Conservation (phyloP, 2,888 invertebrate species). For the Chorisops tibialis region DNA sequence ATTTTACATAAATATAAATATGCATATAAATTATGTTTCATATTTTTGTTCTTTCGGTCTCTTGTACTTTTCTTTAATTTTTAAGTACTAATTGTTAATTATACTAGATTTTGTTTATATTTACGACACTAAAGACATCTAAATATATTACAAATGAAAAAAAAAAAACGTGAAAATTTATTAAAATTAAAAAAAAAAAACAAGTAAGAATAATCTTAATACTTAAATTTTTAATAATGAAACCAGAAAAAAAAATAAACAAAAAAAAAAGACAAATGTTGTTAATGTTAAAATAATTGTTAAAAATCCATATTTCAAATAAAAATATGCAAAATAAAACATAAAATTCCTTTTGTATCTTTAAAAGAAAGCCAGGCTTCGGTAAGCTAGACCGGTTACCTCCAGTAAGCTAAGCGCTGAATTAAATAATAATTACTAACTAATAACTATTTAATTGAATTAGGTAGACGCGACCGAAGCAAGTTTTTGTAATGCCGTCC, state of each 20-base stretch:
- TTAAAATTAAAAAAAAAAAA: conserved; percentile 13
- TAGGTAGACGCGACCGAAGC: too few species aligned
- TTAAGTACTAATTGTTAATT: conserved; percentile 12
- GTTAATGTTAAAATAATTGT: conserved; percentile 54
- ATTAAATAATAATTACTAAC: too few species aligned
- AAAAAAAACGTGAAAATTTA: neutral
- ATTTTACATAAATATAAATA: too few species aligned
- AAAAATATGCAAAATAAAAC: conserved; percentile 37
- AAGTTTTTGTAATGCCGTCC: too few species aligned
- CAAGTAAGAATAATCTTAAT: conserved; percentile 14
- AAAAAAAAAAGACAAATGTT: conserved; percentile 42
- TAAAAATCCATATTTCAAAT: conserved; percentile 47
- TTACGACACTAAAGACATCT: conserved; percentile 1
- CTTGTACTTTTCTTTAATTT: neutral
- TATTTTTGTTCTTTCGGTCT: conserved; percentile 1
- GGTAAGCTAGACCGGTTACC: too few species aligned
- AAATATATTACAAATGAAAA: conserved; percentile 1
- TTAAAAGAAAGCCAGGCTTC: too few species aligned
- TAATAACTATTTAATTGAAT: too few species aligned
- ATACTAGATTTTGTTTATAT: conserved; percentile 7
- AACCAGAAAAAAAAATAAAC: conserved; percentile 36
- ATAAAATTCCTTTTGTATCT: too few species aligned
- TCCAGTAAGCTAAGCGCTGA: too few species aligned
- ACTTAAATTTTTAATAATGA: conserved; percentile 32
- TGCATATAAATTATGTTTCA: neutral